Conservation (phyloP, 2,888 invertebrate genomes). For the Mythimna loreyi region DNA sequence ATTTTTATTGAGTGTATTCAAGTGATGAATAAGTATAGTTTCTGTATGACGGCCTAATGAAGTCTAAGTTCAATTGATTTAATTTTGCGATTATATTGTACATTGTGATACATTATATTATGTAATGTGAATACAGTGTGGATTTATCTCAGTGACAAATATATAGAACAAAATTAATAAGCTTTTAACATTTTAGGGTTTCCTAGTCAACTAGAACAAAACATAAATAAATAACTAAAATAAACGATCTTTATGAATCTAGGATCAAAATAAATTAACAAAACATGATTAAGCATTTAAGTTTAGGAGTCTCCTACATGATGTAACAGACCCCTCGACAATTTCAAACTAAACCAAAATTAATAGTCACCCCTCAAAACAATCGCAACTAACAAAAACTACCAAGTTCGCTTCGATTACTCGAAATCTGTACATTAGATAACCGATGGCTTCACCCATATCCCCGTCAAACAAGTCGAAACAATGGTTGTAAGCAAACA, state of each 20-base stretch:
- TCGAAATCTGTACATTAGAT: slow-evolving; percentile 61
- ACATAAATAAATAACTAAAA: too few relatives aligned
- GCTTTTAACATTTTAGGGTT: too few relatives aligned
- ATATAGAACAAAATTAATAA: neutral
- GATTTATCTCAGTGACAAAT: slow-evolving; percentile 10
- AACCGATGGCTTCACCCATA: slow-evolving; percentile 54
- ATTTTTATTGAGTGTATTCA: neutral
- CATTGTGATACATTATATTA: too few relatives aligned
- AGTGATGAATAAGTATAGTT: too few relatives aligned
- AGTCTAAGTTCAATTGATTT: neutral
- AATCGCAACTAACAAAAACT: slow-evolving; percentile 50
- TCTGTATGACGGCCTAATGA: neutral
- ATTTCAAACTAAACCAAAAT: slow-evolving; percentile 13
- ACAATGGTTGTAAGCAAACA: slow-evolving; percentile 67
- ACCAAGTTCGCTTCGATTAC: slow-evolving; percentile 48
- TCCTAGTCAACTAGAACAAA: too few relatives aligned
- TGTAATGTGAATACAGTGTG: neutral
- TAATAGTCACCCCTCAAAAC: slow-evolving; percentile 23
- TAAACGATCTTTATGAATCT: too few relatives aligned
- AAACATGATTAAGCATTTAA: neutral
- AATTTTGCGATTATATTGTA: neutral
- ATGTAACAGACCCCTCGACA: neutral
- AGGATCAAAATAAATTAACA: neutral
- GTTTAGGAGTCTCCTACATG: neutral
- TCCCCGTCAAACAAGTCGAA: slow-evolving; percentile 65